Conservation (phyloP, 2,797 vertebrate species). For the Sebastes oblongus region DNA sequence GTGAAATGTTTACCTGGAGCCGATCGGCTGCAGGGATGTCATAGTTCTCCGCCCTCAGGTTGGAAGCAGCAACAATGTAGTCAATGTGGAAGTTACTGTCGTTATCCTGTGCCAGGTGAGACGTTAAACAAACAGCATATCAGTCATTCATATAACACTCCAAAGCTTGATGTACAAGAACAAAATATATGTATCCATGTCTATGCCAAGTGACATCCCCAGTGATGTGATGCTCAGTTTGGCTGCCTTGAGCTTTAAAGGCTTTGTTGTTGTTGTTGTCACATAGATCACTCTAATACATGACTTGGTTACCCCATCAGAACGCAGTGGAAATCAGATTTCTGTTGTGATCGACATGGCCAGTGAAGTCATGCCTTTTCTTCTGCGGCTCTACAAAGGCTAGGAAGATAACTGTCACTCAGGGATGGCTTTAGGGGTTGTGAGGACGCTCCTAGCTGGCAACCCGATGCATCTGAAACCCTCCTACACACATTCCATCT, state of each 20-base stretch:
- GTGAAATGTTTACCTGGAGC: slow-evolving; percentile 76
- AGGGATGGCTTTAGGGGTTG: slow-evolving; percentile 56
- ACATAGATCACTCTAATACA: slow-evolving; percentile 34
- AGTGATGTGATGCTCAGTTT: background rate
- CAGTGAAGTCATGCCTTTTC: slow-evolving; percentile 75
- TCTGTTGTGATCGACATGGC: slow-evolving; percentile 63
- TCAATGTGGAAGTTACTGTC: slow-evolving; percentile 86
- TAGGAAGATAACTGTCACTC: slow-evolving; percentile 53
- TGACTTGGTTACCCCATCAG: slow-evolving; percentile 48
- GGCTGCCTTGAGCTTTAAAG: slow-evolving; percentile 34
- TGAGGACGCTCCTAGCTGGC: slow-evolving; percentile 60
- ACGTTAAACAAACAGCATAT: background rate
- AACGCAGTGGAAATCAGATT: slow-evolving; percentile 55
- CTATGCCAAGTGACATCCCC: background rate
- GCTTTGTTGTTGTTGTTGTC: slow-evolving; percentile 47
- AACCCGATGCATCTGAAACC: slow-evolving; percentile 75
- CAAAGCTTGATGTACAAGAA: background rate
- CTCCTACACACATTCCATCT: slow-evolving; percentile 79
- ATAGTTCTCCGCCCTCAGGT: slow-evolving; percentile 90
- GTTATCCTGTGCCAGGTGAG: slow-evolving; percentile 80
- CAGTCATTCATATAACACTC: background rate
- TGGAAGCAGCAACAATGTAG: slow-evolving; percentile 87
- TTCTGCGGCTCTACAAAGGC: slow-evolving; percentile 66
- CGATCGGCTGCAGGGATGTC: slow-evolving; percentile 80
- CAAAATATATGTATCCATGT: background rate